Conservation (phyloP, 2,113 vertebrate genomes). For the Hiodon tergisus region DNA sequence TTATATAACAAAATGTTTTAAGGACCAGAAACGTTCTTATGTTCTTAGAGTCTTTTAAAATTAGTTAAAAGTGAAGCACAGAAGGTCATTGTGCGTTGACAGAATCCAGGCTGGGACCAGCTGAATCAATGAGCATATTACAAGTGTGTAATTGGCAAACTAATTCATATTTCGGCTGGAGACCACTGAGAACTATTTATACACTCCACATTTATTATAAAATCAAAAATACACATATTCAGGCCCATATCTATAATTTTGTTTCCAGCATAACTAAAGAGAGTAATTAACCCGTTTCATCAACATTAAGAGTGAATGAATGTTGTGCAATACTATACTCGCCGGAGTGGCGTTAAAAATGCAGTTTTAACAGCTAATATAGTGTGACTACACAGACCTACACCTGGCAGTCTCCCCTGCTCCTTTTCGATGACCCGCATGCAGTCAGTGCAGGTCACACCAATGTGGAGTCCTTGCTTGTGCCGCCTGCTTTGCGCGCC, state of each 20-base stretch:
- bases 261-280: background rate
- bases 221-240: no score
- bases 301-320: background rate
- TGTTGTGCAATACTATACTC: background rate
- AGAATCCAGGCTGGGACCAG: background rate
- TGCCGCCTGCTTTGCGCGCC: conserved; percentile 54
- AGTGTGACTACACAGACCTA: background rate
- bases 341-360: background rate
- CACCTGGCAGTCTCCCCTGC: background rate
- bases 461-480: conserved; percentile 79
- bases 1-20: background rate
- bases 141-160: background rate
- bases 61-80: no score
- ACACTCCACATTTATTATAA: no score
- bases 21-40: background rate
- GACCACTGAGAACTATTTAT: background rate
- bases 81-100: no score
- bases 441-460: conserved; percentile 59
- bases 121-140: background rate
- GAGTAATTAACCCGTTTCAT: background rate
- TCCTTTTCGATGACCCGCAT: background rate
- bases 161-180: background rate
- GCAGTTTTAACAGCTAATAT: background rate
- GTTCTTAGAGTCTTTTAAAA: no score
- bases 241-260: background rate